Conservation (phyloP, 1,140 invertebrate species). For the Saccostrea echinata region DNA sequence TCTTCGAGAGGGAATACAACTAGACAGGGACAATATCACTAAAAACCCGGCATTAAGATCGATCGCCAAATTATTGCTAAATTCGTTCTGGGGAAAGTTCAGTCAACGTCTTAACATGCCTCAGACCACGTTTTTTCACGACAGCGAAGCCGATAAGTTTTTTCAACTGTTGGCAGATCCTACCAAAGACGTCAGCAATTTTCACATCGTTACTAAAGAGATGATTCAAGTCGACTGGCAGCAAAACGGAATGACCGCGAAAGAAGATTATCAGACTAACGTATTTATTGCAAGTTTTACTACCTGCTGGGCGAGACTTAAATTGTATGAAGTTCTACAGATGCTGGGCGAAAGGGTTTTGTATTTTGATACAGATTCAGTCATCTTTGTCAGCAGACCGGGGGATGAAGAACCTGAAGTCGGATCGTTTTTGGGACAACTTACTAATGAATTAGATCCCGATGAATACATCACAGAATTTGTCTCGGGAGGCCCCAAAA, state of each 20-base stretch:
- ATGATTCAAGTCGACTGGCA: conserved; percentile 45
- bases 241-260: neutral
- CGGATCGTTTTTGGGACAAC: conserved; percentile 54
- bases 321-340: conserved; percentile 77
- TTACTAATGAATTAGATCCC: conserved; percentile 52
- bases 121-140: conserved; percentile 49
- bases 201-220: conserved; percentile 53
- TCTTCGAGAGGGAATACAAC: conserved; percentile 71
- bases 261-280: conserved; percentile 63
- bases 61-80: conserved; percentile 59
- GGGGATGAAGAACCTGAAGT: conserved; percentile 40
- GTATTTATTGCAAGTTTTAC: conserved; percentile 76
- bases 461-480: conserved; percentile 49
- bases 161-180: conserved; percentile 66
- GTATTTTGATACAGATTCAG: conserved; percentile 79
- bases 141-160: conserved; percentile 60
- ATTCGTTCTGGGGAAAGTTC: conserved; percentile 63
- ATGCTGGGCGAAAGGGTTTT: conserved; percentile 70
- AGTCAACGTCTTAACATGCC: conserved; percentile 48
- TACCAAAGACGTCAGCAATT: conserved; percentile 44
- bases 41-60: conserved; percentile 73
- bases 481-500: conserved; percentile 55
- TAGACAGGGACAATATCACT: conserved; percentile 74
- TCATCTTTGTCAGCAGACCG: conserved; percentile 49
- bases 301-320: conserved; percentile 78